phyloP scores from a whole-genome alignment of 2,888 invertebrate species.

The Sabellastarte sp. region DNA sequence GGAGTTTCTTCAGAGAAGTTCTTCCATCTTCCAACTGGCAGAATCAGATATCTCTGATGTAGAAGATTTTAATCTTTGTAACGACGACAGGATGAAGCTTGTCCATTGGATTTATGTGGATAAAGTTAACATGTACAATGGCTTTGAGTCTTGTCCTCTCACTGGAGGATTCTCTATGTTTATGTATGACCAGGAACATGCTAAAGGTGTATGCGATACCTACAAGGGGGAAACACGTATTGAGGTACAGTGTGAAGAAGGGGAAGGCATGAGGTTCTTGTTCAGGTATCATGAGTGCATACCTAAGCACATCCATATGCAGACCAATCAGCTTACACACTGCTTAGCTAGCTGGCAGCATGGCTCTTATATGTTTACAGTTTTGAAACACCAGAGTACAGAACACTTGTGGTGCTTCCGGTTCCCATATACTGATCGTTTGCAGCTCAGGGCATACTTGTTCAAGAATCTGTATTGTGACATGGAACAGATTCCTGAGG shows the following conservation, averaged over 20 bases:
- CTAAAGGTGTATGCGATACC: background rate
- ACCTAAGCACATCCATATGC: background rate
- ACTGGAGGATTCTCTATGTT: background rate
- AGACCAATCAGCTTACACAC: background rate
- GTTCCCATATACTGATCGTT: background rate
- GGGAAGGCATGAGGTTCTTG: background rate
- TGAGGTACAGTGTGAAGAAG: background rate
- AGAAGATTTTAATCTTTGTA: constrained; percentile 2
- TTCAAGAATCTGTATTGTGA: background rate
- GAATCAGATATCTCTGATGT: background rate
- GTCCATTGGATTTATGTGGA: constrained; percentile 1
- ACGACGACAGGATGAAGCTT: background rate
- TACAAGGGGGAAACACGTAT: background rate
- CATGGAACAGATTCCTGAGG: background rate
- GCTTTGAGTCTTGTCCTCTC: background rate
- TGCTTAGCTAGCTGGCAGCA: constrained; percentile 2
- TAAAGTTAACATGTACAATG: background rate
- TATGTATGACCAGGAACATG: background rate
- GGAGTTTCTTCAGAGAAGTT: background rate
- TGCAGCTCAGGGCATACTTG: background rate
- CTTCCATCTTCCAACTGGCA: background rate
- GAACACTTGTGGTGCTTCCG: constrained; percentile 1
- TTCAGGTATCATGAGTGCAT: background rate
- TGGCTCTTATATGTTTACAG: background rate
- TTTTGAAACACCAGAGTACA: background rate